Evolutionary conservation across 2,797 vertebrate genomes (phyloP), one percentile per base, ranked within the genome.

Genomic region (Picus viridis): DNA sequence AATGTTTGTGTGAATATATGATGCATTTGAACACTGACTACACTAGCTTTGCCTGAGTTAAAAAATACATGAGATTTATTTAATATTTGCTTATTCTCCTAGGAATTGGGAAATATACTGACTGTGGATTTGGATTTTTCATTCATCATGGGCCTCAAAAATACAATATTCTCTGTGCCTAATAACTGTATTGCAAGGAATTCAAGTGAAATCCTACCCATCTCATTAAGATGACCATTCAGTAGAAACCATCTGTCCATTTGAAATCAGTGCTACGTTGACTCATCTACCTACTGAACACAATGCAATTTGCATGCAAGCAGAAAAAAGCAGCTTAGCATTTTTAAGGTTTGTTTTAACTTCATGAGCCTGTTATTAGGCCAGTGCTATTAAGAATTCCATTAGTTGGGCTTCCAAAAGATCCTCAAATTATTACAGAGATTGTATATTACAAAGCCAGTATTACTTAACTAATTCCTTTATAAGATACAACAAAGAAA

Each of bases 161-260:
- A 45, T 30, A 90, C 62, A 94, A 86, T 54, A 45, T 12, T 16
- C 57, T 85, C 59, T 85, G 36, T 81, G 67, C 63, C 63, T 92
- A 78, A 74, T 72, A 22, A 86, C 65, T 77, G 77, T 30, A 83
- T 83, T 89, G 63, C 65, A 51, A 94, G 69, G 36, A 93, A 75
- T 81, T 91, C 74, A 86, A 94, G 79, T 78, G 91, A 96, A 83
- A 93, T 89, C 53, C 77, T 79, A 56, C 79, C 90, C 82, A 90
- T 94, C 90, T 97, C 91, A 97, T 97, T 96, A 97, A 93, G 74
- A 93, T 58, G 83, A 97, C 90, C 88, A 96, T 92, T 96, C 86
- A 91, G 77, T 67, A 90, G 92, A 94, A 97, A 95, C 90, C 85
- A 97, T 93, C 90, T 93, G 91, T 80, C 83, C 43, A 82, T 85